Evolutionary conservation across 2,797 vertebrate species (phyloP).

Genomic region (Lates japonicus): DNA sequence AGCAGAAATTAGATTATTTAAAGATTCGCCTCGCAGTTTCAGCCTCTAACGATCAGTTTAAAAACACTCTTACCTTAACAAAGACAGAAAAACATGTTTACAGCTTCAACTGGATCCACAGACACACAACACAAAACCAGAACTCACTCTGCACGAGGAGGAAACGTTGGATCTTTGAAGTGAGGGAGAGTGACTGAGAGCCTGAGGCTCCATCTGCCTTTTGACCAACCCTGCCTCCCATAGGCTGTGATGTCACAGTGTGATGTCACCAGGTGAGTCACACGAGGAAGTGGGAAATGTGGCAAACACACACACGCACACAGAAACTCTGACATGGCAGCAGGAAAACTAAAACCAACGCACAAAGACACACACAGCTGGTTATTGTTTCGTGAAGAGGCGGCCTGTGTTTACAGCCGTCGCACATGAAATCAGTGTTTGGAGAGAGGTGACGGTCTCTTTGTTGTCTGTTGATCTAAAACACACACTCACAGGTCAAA

Average conservation of each 20-base stretch:
- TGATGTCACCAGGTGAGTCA: slow-evolving; percentile 73
- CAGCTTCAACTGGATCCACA: slow-evolving; percentile 9
- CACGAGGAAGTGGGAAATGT: slow-evolving; percentile 53
- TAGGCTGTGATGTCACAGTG: slow-evolving; percentile 46
- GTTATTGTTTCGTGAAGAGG: slow-evolving; percentile 14
- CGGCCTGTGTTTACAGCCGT: slow-evolving; percentile 18
- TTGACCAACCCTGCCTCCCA: slow-evolving; percentile 30
- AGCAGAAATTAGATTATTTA: background rate
- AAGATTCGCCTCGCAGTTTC: no score
- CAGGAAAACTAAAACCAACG: slow-evolving; percentile 2
- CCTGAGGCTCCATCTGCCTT: slow-evolving; percentile 14
- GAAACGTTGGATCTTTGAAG: background rate
- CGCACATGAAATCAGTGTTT: slow-evolving; percentile 47
- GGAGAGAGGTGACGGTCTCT: slow-evolving; percentile 27
- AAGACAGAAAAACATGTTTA: background rate
- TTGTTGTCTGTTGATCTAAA: slow-evolving; percentile 56
- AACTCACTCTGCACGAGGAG: background rate
- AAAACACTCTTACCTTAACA: slow-evolving; percentile 52
- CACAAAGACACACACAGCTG: slow-evolving; percentile 5
- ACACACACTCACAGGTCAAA: slow-evolving; percentile 10
- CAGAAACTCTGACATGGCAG: background rate
- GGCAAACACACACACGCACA: slow-evolving; percentile 3
- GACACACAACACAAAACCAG: background rate
- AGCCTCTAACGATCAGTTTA: background rate
- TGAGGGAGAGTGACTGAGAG: background rate